phyloP scores from a whole-genome alignment of 2,888 invertebrate genomes.

The Watsonalla cultraria region DNA sequence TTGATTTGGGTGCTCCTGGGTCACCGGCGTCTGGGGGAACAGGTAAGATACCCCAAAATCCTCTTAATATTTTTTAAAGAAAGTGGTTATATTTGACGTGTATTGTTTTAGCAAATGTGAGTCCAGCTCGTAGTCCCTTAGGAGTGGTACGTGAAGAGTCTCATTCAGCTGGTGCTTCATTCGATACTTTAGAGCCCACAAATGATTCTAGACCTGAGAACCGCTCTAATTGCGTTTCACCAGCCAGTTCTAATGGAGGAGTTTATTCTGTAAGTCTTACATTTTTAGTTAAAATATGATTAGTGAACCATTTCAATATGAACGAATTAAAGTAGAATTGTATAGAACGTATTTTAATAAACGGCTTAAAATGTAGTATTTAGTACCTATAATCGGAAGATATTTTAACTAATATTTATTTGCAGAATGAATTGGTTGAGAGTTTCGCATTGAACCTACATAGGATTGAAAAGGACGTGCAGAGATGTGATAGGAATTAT shows the following conservation, averaged over 20 bases:
- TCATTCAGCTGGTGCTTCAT: constrained; percentile 65
- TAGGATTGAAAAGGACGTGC: constrained; percentile 97
- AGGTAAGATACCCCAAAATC: constrained; percentile 34
- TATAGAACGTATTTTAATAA: too few relatives aligned
- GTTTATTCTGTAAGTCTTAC: constrained; percentile 87
- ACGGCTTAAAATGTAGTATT: too few relatives aligned
- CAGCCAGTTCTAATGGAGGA: constrained; percentile 94
- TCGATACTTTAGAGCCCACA: constrained; percentile 70
- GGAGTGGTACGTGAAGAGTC: constrained; percentile 81
- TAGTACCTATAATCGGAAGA: background rate
- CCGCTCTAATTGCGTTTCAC: constrained; percentile 87
- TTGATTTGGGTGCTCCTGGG: constrained; percentile 77
- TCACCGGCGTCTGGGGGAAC: constrained; percentile 69
- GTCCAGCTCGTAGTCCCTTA: constrained; percentile 70
- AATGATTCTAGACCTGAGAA: constrained; percentile 58
- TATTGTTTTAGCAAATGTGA: constrained; percentile 59
- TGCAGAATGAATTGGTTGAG: constrained; percentile 90
- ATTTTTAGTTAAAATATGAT: too few relatives aligned
- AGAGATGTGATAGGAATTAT: constrained; percentile 96
- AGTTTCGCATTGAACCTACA: constrained; percentile 93
- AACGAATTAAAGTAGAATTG: too few relatives aligned
- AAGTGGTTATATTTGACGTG: background rate
- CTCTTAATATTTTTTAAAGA: background rate
- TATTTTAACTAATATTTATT: constrained; percentile 18
- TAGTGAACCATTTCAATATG: too few relatives aligned